phyloP scores from a whole-genome alignment of 2,797 vertebrate genomes.

The Oryzias sinensis region DNA sequence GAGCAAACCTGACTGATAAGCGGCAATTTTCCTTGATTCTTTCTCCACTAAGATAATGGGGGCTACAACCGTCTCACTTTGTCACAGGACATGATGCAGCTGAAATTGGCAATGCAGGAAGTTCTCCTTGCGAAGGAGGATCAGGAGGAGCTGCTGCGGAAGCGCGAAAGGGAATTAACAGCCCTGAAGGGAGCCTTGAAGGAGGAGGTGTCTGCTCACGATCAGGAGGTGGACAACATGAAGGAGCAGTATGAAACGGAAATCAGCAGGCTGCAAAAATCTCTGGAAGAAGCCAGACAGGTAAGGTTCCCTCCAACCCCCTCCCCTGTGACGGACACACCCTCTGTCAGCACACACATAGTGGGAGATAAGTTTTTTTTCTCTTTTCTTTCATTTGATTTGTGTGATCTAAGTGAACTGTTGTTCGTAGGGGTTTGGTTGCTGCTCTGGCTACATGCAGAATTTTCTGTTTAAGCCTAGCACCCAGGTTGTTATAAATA shows the following conservation, averaged over 20 bases:
- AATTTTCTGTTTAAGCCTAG: neutral
- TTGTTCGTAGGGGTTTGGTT: neutral
- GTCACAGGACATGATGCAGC: conserved; percentile 85
- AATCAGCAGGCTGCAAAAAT: conserved; percentile 77
- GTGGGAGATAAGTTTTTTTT: too few species aligned
- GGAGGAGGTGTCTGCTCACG: conserved; percentile 93
- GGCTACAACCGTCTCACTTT: neutral
- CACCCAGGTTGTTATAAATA: conserved; percentile 3
- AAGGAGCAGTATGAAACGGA: conserved; percentile 89
- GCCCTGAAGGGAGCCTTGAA: conserved; percentile 95
- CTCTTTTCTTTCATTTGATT: neutral
- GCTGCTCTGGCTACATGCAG: neutral
- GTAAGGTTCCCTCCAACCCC: conserved; percentile 64
- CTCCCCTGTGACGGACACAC: conserved; percentile 42
- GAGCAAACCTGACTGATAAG: neutral
- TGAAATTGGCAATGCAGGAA: conserved; percentile 87
- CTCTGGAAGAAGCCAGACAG: conserved; percentile 84
- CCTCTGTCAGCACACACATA: conserved; percentile 11
- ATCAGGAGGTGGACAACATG: conserved; percentile 92
- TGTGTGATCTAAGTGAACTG: too few species aligned
- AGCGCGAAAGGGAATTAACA: conserved; percentile 90
- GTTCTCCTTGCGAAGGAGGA: conserved; percentile 87
- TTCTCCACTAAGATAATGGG: neutral
- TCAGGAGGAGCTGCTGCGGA: conserved; percentile 89
- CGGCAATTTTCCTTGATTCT: neutral